Percentiles rank a stretch among this genome's conserved stretches.
These are phyloP conservation scores for Pocillopora verrucosa DNA, from an alignment of 64 coral and sea anemone species.

Conservation along the genomic window DNA sequence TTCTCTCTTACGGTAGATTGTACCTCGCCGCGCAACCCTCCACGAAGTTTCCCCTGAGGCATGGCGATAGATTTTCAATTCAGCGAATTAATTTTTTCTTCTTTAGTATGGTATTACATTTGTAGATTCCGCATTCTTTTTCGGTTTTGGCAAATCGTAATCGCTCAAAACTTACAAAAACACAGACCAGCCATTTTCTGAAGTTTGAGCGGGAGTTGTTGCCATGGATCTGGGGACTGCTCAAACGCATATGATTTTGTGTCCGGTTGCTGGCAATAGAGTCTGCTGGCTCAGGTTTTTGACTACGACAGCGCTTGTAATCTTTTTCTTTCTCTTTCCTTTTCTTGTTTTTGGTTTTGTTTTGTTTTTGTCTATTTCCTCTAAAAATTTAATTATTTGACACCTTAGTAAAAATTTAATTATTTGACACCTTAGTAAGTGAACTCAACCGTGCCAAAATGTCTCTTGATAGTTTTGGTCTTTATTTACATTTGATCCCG, in stretches of 20 bases:
- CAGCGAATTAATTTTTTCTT: background rate
- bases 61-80: constrained; percentile 42
- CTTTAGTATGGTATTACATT: background rate
- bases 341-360: too few species aligned
- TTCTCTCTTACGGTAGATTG: constrained; percentile 73
- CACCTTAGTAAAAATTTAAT: too few species aligned
- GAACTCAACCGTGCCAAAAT: too few species aligned
- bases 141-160: background rate
- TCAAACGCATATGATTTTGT: background rate
- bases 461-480: too few species aligned
- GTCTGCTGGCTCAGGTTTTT: too few species aligned
- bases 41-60: constrained; percentile 70
- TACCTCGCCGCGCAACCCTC: constrained; percentile 77
- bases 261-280: background rate
- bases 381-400: too few species aligned
- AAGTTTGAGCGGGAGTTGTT: constrained; percentile 48
- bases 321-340: too few species aligned
- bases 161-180: background rate
- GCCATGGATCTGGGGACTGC: constrained; percentile 16
- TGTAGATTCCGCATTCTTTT: background rate
- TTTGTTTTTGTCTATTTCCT: too few species aligned
- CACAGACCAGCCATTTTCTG: constrained; percentile 7
- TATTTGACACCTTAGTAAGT: too few species aligned
- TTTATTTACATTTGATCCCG: too few species aligned
- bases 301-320: too few species aligned